Percentiles rank a stretch among this genome's conserved stretches.
phyloP scores from a whole-genome alignment of 1,140 invertebrate species.

The Panagrolaimus sp. region DNA sequence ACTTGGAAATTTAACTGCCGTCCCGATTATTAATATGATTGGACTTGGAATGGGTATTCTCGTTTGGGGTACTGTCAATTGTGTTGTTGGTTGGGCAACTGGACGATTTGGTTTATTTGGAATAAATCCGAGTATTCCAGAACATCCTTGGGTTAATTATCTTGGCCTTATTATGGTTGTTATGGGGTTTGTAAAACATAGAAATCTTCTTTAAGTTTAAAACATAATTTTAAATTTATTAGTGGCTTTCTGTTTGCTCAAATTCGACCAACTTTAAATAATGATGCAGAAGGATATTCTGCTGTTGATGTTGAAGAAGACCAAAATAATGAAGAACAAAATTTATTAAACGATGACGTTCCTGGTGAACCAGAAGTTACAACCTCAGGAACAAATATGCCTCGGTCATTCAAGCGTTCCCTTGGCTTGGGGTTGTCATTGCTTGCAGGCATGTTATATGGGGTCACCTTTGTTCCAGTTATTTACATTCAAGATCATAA shows the following conservation, averaged over 20 bases:
- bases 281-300: neutral
- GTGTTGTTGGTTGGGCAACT: conserved; percentile 60
- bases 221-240: neutral
- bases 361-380: neutral
- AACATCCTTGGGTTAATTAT: conserved; percentile 59
- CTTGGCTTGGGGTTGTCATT: conserved; percentile 57
- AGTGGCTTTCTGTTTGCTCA: conserved; percentile 44
- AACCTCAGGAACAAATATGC: neutral
- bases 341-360: neutral
- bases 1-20: conserved; percentile 44
- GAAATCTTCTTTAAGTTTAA: too few relatives aligned
- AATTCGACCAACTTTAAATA: conserved; percentile 10
- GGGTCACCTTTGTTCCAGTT: conserved; percentile 56
- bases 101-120: conserved; percentile 63
- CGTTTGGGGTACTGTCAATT: conserved; percentile 51
- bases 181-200: neutral
- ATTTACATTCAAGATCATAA: conserved; percentile 61
- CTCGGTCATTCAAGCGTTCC: neutral
- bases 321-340: neutral
- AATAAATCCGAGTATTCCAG: conserved; percentile 50
- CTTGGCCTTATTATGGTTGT: conserved; percentile 60
- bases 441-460: conserved; percentile 61
- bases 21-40: conserved; percentile 48
- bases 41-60: conserved; percentile 52
- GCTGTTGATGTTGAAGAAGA: neutral